phyloP scores from a whole-genome alignment of 2,888 invertebrate genomes.

The Luperina nickerlii region DNA sequence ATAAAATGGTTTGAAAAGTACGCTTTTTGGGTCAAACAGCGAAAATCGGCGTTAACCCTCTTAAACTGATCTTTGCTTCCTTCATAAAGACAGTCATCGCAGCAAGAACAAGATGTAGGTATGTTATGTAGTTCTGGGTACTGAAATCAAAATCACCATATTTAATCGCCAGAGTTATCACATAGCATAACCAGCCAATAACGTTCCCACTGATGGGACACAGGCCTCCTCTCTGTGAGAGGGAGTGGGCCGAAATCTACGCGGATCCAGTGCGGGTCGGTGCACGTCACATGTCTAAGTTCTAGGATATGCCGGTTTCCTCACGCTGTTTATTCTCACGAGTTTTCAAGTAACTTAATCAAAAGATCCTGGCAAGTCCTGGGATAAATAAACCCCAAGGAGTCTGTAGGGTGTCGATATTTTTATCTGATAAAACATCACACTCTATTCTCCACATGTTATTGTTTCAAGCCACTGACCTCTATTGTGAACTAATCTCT shows the following conservation, averaged over 20 bases:
- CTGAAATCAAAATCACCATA: not conserved
- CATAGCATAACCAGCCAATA: too few relatives aligned
- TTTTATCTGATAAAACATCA: slow-evolving; percentile 19
- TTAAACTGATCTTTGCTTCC: not conserved
- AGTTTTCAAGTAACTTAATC: not conserved
- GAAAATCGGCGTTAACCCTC: too few relatives aligned
- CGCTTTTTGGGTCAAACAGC: too few relatives aligned
- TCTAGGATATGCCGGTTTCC: too few relatives aligned
- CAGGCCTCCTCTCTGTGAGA: too few relatives aligned
- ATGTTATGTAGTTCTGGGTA: too few relatives aligned
- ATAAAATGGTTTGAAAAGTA: too few relatives aligned
- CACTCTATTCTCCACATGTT: slow-evolving; percentile 21
- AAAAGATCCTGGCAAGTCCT: not conserved
- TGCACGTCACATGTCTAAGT: too few relatives aligned
- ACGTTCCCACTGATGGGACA: too few relatives aligned
- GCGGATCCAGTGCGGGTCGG: too few relatives aligned
- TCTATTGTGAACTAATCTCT: slow-evolving; percentile 53
- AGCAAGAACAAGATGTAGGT: not conserved
- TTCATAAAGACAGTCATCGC: not conserved
- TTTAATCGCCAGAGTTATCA: not conserved
- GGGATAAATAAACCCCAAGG: not conserved
- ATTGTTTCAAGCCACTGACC: slow-evolving; percentile 50
- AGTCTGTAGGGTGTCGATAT: not conserved
- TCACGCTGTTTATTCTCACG: too few relatives aligned
- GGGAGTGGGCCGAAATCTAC: too few relatives aligned